phyloP scores from a whole-genome alignment of 2,888 invertebrate species.

The Anoplius nigerrimus region DNA sequence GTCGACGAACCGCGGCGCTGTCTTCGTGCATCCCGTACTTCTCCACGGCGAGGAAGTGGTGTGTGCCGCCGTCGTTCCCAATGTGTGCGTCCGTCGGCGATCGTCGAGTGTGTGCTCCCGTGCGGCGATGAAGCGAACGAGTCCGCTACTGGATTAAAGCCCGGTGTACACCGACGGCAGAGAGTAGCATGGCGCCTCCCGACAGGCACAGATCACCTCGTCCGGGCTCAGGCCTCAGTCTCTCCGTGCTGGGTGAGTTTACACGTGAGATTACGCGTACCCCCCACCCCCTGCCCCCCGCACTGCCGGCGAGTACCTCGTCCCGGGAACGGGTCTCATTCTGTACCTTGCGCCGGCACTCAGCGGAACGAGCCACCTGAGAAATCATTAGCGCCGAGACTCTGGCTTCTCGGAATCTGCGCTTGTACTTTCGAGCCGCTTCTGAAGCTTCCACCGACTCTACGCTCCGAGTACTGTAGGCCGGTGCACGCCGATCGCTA shows the following conservation, averaged over 20 bases:
- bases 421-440: too few species aligned
- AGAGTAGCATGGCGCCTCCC: constrained; percentile 68
- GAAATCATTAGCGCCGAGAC: constrained; percentile 3
- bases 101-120: not conserved
- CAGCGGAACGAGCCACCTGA: constrained; percentile 11
- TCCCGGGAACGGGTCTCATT: not conserved
- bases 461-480: not conserved
- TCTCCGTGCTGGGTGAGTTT: constrained; percentile 76
- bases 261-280: too few species aligned
- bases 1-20: constrained; percentile 28
- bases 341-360: not conserved
- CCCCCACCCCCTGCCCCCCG: too few species aligned
- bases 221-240: constrained; percentile 74
- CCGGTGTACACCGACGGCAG: constrained; percentile 5
- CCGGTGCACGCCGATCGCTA: too few species aligned
- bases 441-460: not conserved
- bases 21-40: constrained; percentile 33
- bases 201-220: constrained; percentile 69
- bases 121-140: constrained; percentile 32
- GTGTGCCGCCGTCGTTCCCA: constrained; percentile 7
- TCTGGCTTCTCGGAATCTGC: too few species aligned
- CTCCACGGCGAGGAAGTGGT: constrained; percentile 33
- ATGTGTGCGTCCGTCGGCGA: not conserved
- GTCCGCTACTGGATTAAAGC: constrained; percentile 32
- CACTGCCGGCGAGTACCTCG: too few species aligned